These are phyloP conservation scores for Patella caerulea DNA, from an alignment of 2,888 invertebrate species.

Conservation along the genomic window DNA sequence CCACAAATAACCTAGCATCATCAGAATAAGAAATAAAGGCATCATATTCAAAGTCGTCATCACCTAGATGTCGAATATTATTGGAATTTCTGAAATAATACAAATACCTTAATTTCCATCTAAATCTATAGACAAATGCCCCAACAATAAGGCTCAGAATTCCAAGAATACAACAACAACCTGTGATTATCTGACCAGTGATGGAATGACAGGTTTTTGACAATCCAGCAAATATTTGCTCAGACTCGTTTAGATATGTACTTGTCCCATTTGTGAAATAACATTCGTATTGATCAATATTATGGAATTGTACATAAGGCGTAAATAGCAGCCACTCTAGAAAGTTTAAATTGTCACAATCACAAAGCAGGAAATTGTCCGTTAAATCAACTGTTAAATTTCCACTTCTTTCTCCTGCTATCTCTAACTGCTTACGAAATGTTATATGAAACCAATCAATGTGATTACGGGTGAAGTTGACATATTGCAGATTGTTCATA, in stretches of 20 bases:
- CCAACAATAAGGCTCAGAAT: slow-evolving; percentile 6
- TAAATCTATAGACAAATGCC: slow-evolving; percentile 11
- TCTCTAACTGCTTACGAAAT: neutral
- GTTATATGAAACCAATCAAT: neutral
- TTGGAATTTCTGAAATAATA: slow-evolving; percentile 11
- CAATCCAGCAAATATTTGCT: no score
- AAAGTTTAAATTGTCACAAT: slow-evolving; percentile 14
- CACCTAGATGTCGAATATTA: neutral
- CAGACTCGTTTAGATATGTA: neutral
- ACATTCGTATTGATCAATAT: slow-evolving; percentile 11
- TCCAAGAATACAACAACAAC: slow-evolving; percentile 20
- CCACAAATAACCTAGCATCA: slow-evolving; percentile 21
- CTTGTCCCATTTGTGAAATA: neutral
- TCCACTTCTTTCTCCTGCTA: neutral
- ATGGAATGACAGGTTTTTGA: no score
- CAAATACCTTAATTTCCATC: slow-evolving; percentile 22
- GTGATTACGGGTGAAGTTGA: slow-evolving; percentile 15
- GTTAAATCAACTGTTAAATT: slow-evolving; percentile 4
- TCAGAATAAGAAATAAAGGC: slow-evolving; percentile 38
- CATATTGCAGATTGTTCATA: slow-evolving; percentile 10
- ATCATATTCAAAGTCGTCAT: slow-evolving; percentile 33
- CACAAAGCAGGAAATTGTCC: slow-evolving; percentile 12
- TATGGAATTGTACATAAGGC: neutral
- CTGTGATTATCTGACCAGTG: neutral
- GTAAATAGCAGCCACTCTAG: slow-evolving; percentile 8